These are phyloP conservation scores for Chloroceryle amazona DNA, from an alignment of 2,797 vertebrate genomes.

Conservation along the genomic window DNA sequence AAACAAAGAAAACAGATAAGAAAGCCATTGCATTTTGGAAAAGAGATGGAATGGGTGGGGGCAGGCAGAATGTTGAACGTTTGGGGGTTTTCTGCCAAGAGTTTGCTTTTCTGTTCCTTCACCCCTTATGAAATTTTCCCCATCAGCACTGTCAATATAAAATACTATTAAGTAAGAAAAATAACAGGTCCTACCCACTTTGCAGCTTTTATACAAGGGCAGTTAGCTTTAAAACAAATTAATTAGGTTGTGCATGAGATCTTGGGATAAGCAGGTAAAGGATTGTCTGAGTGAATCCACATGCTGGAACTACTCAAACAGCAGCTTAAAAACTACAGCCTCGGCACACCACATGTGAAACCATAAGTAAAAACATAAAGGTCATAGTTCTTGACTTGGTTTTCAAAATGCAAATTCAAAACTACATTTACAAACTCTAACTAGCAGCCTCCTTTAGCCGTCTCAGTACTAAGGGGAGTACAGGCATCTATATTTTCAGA, in stretches of 20 bases:
- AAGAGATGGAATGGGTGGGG: background rate
- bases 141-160: background rate
- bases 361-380: background rate
- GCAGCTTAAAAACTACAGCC: background rate
- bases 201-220: background rate
- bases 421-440: background rate
- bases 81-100: background rate
- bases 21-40: background rate
- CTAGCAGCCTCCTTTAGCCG: background rate
- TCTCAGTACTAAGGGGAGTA: background rate
- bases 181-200: background rate
- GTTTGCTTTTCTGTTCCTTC: no score
- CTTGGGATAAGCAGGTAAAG: background rate
- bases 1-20: slow-evolving; percentile 1
- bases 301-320: background rate
- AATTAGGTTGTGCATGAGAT: background rate
- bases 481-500: background rate
- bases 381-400: background rate
- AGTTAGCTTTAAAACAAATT: background rate
- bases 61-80: background rate
- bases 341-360: background rate
- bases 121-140: background rate
- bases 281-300: background rate
- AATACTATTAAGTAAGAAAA: background rate
- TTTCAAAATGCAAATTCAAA: background rate